Evolutionary conservation across 23 tunicate genomes (phyloP).

Genomic region (Halocynthia roretzi): DNA sequence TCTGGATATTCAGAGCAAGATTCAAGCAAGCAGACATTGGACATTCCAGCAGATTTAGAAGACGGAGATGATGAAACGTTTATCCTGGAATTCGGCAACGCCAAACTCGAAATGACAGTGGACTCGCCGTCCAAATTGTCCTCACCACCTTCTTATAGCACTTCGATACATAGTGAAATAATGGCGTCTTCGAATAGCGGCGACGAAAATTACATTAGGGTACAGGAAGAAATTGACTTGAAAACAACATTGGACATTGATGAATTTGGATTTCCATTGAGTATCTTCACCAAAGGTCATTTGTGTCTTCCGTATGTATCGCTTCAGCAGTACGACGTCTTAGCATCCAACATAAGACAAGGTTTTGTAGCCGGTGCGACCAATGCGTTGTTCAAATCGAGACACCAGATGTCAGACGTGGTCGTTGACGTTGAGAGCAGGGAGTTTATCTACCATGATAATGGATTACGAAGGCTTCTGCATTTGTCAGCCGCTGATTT

Average conservation of each 20-base stretch:
- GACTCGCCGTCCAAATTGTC: conserved; percentile 63
- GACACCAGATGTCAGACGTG: conserved; percentile 52
- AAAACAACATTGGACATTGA: conserved; percentile 11
- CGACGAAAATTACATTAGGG: no score
- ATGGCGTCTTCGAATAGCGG: no score
- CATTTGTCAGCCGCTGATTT: conserved; percentile 75
- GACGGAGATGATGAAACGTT: conserved; percentile 51
- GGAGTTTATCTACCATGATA: conserved; percentile 30
- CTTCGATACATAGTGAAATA: no score
- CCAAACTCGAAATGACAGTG: conserved; percentile 61
- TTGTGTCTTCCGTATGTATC: conserved; percentile 65
- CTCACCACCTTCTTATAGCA: no score
- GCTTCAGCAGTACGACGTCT: conserved; percentile 53
- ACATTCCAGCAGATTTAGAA: conserved; percentile 24
- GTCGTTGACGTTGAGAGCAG: conserved; percentile 51
- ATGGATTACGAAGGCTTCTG: conserved; percentile 28
- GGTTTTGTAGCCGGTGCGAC: conserved; percentile 80
- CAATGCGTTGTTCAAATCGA: conserved; percentile 61
- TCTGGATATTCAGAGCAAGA: no score
- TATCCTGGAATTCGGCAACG: conserved; percentile 35
- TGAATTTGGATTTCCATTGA: conserved; percentile 61
- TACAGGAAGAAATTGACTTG: no score
- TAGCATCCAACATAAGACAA: conserved; percentile 28
- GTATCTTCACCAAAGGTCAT: conserved; percentile 63
- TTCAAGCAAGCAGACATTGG: no score